Evolutionary conservation across 2,113 vertebrate species (phyloP).

Genomic region (Coptodon bakossiorum): DNA sequence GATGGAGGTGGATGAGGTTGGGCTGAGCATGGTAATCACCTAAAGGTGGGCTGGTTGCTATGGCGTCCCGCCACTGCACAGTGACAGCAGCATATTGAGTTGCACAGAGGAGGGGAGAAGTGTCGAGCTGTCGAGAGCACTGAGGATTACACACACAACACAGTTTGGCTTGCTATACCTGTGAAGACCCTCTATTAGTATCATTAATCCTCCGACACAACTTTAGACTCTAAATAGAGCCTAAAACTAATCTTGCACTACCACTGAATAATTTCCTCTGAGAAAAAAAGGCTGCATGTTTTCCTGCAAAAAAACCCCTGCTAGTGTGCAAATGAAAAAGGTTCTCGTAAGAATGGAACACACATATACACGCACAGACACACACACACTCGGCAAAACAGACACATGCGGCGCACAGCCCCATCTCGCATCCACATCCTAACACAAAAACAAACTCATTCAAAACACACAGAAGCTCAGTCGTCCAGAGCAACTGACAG

Average conservation of each 20-base stretch:
- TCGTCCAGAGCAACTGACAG: conserved; percentile 30
- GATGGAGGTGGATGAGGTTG: conserved; percentile 27
- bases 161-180: background rate
- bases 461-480: conserved; percentile 21
- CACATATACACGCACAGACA: background rate
- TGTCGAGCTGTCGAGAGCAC: conserved; percentile 57
- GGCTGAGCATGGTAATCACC: conserved; percentile 51
- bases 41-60: conserved; percentile 60
- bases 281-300: background rate
- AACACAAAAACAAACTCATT: background rate
- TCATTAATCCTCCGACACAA: background rate
- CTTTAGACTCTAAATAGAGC: background rate
- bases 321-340: background rate
- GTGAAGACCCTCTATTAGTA: background rate
- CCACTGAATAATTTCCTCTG: background rate
- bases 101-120: conserved; percentile 59
- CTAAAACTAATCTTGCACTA: background rate
- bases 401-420: background rate
- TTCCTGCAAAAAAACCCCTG: background rate
- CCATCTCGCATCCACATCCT: background rate
- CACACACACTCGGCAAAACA: background rate
- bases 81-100: conserved; percentile 76
- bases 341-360: background rate
- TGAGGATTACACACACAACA: background rate
- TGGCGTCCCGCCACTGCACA: conserved; percentile 63